A percentile compares a stretch with the other conserved stretches of the same genome.
These are phyloP conservation scores for Thelaira solivaga DNA, from an alignment of 2,888 invertebrate genomes.

Conservation along the genomic window DNA sequence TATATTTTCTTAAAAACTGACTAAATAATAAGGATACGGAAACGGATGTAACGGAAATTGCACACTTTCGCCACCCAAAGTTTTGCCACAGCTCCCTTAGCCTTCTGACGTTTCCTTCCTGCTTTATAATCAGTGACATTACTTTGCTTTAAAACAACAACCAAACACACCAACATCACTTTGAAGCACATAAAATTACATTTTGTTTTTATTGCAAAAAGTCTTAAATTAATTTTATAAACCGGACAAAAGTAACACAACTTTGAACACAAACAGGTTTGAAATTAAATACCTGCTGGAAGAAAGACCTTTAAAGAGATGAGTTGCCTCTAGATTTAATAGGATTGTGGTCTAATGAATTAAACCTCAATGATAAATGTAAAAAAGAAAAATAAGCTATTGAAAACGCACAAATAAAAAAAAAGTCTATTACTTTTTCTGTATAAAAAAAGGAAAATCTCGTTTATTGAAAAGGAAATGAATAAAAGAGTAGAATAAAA, in stretches of 20 bases:
- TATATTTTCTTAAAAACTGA: slow-evolving; percentile 29
- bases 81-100: background rate
- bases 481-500: slow-evolving; percentile 35
- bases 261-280: background rate
- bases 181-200: slow-evolving; percentile 25
- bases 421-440: background rate
- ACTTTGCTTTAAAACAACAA: slow-evolving; percentile 23
- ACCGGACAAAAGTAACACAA: background rate
- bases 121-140: slow-evolving; percentile 34
- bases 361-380: slow-evolving; percentile 62
- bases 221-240: background rate
- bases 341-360: slow-evolving; percentile 69
- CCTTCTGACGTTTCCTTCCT: background rate
- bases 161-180: background rate
- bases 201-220: background rate
- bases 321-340: slow-evolving; percentile 65
- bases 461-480: slow-evolving; percentile 27
- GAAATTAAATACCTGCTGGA: slow-evolving; percentile 5
- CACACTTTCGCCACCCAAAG: slow-evolving; percentile 46
- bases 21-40: slow-evolving; percentile 55
- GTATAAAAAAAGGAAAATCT: background rate
- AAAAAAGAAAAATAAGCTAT: background rate
- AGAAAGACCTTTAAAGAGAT: slow-evolving; percentile 43
- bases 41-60: slow-evolving; percentile 60
- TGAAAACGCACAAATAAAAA: slow-evolving; percentile 38